phyloP scores from a whole-genome alignment of 2,888 invertebrate genomes.

The Artemia sp. region DNA sequence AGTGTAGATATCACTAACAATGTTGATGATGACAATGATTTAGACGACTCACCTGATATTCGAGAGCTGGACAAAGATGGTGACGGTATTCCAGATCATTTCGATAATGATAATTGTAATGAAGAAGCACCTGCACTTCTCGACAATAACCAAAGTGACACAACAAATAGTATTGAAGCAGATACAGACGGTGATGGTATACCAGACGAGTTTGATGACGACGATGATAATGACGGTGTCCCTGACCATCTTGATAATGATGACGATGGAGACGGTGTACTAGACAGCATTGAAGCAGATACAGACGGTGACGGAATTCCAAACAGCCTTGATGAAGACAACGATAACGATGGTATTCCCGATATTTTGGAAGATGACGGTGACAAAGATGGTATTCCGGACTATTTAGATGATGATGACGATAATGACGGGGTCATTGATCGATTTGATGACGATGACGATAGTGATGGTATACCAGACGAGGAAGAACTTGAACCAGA shows the following conservation, averaged over 20 bases:
- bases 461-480: conserved; percentile 8
- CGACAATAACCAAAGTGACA: not conserved
- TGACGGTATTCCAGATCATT: not conserved
- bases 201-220: not conserved
- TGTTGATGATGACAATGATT: conserved; percentile 31
- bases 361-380: not conserved
- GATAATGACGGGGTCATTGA: conserved; percentile 3
- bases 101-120: not conserved
- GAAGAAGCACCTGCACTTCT: not conserved
- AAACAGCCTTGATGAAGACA: conserved; percentile 16
- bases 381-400: not conserved
- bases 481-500: conserved; percentile 25
- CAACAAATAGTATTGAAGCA: not conserved
- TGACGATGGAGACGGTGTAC: conserved; percentile 3
- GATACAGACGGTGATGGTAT: conserved; percentile 19
- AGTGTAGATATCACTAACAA: not conserved
- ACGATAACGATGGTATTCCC: conserved; percentile 1
- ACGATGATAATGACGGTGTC: conserved; percentile 6
- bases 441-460: not conserved
- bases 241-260: not conserved
- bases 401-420: not conserved
- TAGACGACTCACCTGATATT: conserved; percentile 16
- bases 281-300: conserved; percentile 25
- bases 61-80: not conserved
- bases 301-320: conserved; percentile 6